Evolutionary conservation across 2,888 invertebrate genomes (phyloP), one percentile per base, ranked within the genome.

Genomic region (Marasmarcha lunaedactyla): DNA sequence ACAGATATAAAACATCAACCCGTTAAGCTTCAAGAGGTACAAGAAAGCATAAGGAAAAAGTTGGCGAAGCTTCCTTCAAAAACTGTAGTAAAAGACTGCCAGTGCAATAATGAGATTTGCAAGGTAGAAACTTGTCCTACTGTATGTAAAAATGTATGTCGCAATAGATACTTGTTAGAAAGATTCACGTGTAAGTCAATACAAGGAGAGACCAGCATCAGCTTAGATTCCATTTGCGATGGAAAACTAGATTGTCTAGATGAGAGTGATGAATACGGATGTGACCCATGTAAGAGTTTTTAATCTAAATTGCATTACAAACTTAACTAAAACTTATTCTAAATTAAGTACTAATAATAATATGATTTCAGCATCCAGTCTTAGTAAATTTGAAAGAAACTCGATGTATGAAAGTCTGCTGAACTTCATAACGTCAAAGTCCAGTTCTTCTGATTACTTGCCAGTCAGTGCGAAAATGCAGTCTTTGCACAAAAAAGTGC

Each of bases 181-280:
- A 56, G 54, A 27, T 72, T 62, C 63, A 45, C 44, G n/a, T 81
- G 81, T 45, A 47, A 55, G 36, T 58, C 72, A 5, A 41, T 66
- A 3, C 55, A 52, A 25, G 56, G 54, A 1, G 47, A 50, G 1
- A 47, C 47, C 10, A 54, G 52, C 35, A 51, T 79, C 5, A 37
- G 63, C 1, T 36, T 79, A 10, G 57, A 68, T 46, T 45, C 50
- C 1, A 35, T 79, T 30, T 79, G 81, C 46, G 77, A 81, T 43
- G 79, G 81, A 0, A 78, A 74, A 64, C 44, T 65, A 11, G 81
- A 81, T 42, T 81, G 81, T 46, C 60, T 52, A 38, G 74, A 78
- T 48, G 67, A 72, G 51, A 55, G 60, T 15, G 81, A 81, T 49
- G 81, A 81, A 53, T 48, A 20, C 14, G 55, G 41, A 34, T 81